Conservation (phyloP, 1,140 invertebrate species). For the Papilio aristodemus region DNA sequence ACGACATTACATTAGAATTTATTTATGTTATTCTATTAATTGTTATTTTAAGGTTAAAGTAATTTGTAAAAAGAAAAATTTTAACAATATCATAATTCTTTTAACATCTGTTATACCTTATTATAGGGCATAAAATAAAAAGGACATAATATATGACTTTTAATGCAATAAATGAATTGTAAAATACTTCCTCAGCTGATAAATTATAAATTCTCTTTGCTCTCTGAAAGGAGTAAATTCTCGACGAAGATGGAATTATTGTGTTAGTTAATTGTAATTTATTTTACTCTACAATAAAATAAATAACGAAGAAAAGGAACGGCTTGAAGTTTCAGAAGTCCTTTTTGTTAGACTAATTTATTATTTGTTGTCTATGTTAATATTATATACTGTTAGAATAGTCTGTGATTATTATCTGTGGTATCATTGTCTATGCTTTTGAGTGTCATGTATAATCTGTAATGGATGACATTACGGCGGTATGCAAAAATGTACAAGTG, state of each 20-base stretch:
- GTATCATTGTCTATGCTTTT: too few species aligned
- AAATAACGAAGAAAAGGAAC: slow-evolving; percentile 5
- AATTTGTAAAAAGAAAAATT: too few species aligned
- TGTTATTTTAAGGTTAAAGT: too few species aligned
- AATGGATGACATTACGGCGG: too few species aligned
- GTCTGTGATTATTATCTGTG: too few species aligned
- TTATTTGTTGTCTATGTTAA: too few species aligned
- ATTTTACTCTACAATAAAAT: slow-evolving; percentile 10
- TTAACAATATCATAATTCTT: too few species aligned
- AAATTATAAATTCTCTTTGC: slow-evolving; percentile 8
- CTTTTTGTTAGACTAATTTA: neutral
- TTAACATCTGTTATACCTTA: neutral
- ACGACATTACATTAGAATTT: too few species aligned
- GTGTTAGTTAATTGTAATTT: slow-evolving; percentile 21
- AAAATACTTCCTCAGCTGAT: slow-evolving; percentile 2
- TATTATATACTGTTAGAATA: too few species aligned
- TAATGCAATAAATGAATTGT: neutral
- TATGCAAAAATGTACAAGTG: too few species aligned
- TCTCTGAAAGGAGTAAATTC: neutral
- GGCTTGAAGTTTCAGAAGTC: neutral
- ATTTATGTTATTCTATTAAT: too few species aligned
- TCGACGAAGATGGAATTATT: slow-evolving; percentile 13
- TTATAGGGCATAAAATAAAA: neutral
- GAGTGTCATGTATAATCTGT: too few species aligned
- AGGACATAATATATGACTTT: neutral